Percentiles rank a stretch among this genome's conserved stretches.
Conservation (phyloP, 2,113 vertebrate genomes). For the Antechinus stuartii region DNA sequence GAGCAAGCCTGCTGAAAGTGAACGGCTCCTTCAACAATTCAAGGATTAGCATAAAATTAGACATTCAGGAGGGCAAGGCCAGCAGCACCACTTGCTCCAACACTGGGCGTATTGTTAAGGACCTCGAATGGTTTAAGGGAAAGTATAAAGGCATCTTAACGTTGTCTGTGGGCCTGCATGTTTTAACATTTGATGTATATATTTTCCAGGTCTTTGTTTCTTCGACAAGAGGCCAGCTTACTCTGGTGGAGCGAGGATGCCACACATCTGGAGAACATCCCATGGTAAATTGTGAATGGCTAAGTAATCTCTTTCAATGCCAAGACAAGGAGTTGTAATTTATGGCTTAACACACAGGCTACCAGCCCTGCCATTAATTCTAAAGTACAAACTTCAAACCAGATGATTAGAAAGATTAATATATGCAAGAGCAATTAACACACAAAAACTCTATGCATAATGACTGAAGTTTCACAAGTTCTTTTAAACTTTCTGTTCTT, state of each 20-base stretch:
- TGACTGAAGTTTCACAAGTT: not conserved
- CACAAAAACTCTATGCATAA: conserved; percentile 14
- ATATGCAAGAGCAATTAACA: conserved; percentile 58
- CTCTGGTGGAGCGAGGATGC: conserved; percentile 80
- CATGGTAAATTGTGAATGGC: conserved; percentile 83
- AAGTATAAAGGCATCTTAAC: conserved; percentile 75
- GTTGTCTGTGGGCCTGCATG: conserved; percentile 72
- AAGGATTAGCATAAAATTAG: conserved; percentile 90
- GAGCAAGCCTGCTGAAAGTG: conserved; percentile 81
- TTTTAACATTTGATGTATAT: conserved; percentile 82
- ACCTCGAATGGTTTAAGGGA: conserved; percentile 75
- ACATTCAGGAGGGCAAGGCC: conserved; percentile 76
- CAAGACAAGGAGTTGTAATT: conserved; percentile 84
- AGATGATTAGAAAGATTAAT: conserved; percentile 65
- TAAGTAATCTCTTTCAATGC: conserved; percentile 87
- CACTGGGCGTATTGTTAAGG: conserved; percentile 83
- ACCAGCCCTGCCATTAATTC: conserved; percentile 78
- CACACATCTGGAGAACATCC: conserved; percentile 90
- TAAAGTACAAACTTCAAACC: conserved; percentile 71
- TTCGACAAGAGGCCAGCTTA: conserved; percentile 84
- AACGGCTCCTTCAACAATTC: conserved; percentile 79
- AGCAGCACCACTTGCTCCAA: conserved; percentile 75
- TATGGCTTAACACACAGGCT: conserved; percentile 80
- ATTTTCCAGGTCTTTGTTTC: conserved; percentile 85
- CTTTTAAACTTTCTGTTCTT: not conserved